Percentiles rank a stretch among this genome's conserved stretches.
These are phyloP conservation scores for Polypterus bichir DNA, from an alignment of 2,113 vertebrate species.

Conservation along the genomic window DNA sequence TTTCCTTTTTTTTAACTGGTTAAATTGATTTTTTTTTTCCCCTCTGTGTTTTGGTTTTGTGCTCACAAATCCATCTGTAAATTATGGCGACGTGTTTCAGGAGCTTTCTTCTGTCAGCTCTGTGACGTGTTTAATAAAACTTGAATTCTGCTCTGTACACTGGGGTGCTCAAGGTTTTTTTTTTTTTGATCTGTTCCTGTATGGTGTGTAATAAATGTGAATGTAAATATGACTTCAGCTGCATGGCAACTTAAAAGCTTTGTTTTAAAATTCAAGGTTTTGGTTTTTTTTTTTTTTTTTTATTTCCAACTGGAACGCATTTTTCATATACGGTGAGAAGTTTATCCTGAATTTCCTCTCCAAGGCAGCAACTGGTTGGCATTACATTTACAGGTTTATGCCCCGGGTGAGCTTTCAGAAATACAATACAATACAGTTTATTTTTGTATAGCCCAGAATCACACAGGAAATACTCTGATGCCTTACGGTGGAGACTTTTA, in stretches of 20 bases:
- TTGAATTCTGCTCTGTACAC: constrained; percentile 23
- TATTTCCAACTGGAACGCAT: no score
- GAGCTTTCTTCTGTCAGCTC: constrained; percentile 13
- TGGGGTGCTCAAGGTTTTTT: constrained; percentile 26
- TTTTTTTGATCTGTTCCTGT: constrained; percentile 18
- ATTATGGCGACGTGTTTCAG: neutral
- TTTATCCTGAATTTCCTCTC: no score
- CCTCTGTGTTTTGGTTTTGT: neutral
- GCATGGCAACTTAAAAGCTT: constrained; percentile 34
- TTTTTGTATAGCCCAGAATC: no score
- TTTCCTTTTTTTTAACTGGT: constrained; percentile 2
- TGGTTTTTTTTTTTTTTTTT: neutral
- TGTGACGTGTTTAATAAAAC: constrained; percentile 12
- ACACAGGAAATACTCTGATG: no score
- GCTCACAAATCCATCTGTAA: neutral
- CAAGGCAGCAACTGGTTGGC: no score
- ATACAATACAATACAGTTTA: no score
- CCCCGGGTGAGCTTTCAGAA: no score
- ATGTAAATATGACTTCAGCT: constrained; percentile 24
- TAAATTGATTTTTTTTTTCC: constrained; percentile 9
- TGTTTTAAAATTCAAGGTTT: constrained; percentile 13
- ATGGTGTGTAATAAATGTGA: constrained; percentile 24
- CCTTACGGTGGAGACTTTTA: no score
- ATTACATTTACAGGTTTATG: no score
- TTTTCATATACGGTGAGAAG: no score